phyloP scores from a whole-genome alignment of 1,140 invertebrate genomes.

The Drosophila sp. region DNA sequence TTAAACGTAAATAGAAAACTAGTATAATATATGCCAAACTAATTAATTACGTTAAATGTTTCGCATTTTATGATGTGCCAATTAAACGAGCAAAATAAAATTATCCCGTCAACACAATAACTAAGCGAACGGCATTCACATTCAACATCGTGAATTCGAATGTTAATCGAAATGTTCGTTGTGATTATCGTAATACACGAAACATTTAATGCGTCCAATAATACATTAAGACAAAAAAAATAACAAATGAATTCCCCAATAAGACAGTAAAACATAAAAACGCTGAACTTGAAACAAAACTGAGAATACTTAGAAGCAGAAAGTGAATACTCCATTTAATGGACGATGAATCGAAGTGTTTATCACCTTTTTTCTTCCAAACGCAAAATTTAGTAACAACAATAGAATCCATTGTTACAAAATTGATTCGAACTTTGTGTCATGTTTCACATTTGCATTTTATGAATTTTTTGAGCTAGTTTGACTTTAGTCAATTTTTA shows the following conservation, averaged over 20 bases:
- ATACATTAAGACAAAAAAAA: constrained; percentile 36
- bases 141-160: constrained; percentile 26
- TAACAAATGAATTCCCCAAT: constrained; percentile 15
- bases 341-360: not conserved
- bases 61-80: constrained; percentile 68
- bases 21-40: constrained; percentile 29
- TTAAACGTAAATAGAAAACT: too few species aligned
- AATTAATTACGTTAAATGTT: constrained; percentile 67
- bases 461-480: constrained; percentile 38
- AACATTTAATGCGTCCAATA: constrained; percentile 33
- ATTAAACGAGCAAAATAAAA: constrained; percentile 62
- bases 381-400: constrained; percentile 1
- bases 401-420: constrained; percentile 1
- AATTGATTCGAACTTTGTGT: constrained; percentile 6
- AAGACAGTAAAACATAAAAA: constrained; percentile 26
- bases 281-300: not conserved
- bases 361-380: not conserved
- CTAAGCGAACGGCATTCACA: constrained; percentile 40
- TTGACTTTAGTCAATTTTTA: constrained; percentile 51
- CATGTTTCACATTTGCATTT: constrained; percentile 20
- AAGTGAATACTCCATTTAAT: constrained; percentile 27
- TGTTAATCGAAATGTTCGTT: too few species aligned
- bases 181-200: constrained; percentile 35
- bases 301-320: not conserved
- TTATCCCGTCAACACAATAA: constrained; percentile 44